Percentiles rank a stretch among this genome's conserved stretches.
These are phyloP conservation scores for Lithobates sylvaticus DNA, from an alignment of 2,797 vertebrate species.

Conservation along the genomic window DNA sequence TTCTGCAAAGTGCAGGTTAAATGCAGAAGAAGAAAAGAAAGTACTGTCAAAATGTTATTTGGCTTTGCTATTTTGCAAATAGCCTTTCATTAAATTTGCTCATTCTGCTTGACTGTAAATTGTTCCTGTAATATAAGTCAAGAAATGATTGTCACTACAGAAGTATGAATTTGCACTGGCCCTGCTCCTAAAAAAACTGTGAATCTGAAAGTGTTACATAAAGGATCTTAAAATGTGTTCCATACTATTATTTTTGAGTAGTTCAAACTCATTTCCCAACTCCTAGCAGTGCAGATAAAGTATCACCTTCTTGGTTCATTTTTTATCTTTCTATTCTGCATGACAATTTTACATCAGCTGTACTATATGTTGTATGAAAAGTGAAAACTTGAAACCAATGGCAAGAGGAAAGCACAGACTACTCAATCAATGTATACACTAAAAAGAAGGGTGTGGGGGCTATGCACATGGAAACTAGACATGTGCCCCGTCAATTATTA, in stretches of 20 bases:
- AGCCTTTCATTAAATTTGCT: conserved; percentile 33
- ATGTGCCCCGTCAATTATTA: too few relatives aligned
- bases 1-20: conserved; percentile 37
- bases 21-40: neutral
- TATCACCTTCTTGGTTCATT: neutral
- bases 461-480: neutral
- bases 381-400: neutral
- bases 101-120: conserved; percentile 18
- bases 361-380: neutral
- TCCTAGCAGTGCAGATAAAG: neutral
- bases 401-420: neutral
- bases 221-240: neutral
- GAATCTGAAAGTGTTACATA: conserved; percentile 5
- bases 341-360: neutral
- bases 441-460: neutral
- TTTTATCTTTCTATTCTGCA: neutral
- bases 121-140: conserved; percentile 4
- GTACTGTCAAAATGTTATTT: conserved; percentile 34
- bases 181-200: neutral
- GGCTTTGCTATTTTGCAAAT: conserved; percentile 21
- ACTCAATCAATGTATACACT: neutral
- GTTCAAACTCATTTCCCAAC: conserved; percentile 1
- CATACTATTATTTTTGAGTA: neutral
- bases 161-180: conserved; percentile 1
- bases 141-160: conserved; percentile 8